These are phyloP conservation scores for Echinarachnius parma DNA, from an alignment of 53 echinoderm and acorn worm genomes.

Conservation along the genomic window DNA sequence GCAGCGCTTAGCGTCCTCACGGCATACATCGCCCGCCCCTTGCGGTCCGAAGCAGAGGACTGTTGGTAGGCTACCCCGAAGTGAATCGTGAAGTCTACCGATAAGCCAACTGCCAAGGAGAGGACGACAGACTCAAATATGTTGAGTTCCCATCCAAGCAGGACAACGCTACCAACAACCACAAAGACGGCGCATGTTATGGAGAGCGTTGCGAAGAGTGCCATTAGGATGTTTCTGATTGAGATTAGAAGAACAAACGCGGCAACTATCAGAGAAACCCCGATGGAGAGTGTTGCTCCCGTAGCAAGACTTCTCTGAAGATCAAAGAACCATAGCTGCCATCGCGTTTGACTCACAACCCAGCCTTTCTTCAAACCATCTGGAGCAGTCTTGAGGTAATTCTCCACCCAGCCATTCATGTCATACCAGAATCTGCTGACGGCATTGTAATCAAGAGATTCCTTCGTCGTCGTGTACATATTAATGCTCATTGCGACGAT, in stretches of 20 bases:
- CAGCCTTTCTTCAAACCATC: slow-evolving; percentile 47
- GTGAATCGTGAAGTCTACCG: slow-evolving; percentile 82
- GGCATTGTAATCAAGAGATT: slow-evolving; percentile 27
- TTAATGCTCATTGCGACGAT: slow-evolving; percentile 35
- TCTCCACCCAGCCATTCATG: slow-evolving; percentile 42
- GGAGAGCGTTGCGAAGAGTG: slow-evolving; percentile 47
- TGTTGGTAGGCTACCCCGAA: slow-evolving; percentile 68
- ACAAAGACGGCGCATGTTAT: slow-evolving; percentile 60
- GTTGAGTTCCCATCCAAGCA: slow-evolving; percentile 73
- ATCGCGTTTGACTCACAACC: slow-evolving; percentile 17
- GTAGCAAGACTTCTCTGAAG: slow-evolving; percentile 48
- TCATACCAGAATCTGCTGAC: slow-evolving; percentile 48
- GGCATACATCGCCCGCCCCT: slow-evolving; percentile 41
- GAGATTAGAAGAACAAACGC: slow-evolving; percentile 47
- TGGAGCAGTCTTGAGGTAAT: slow-evolving; percentile 40
- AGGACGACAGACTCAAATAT: slow-evolving; percentile 60
- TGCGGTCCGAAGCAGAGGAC: slow-evolving; percentile 36
- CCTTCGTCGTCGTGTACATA: slow-evolving; percentile 7
- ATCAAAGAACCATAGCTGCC: slow-evolving; percentile 58
- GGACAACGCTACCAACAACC: slow-evolving; percentile 50
- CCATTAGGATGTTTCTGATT: slow-evolving; percentile 53
- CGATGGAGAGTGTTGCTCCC: slow-evolving; percentile 40
- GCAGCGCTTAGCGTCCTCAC: slow-evolving; percentile 43
- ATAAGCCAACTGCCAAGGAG: slow-evolving; percentile 59
- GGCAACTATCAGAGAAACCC: slow-evolving; percentile 41